Base-by-base conservation (phyloP, 2,888 invertebrate species). In the Saturnia japonica region DNA sequence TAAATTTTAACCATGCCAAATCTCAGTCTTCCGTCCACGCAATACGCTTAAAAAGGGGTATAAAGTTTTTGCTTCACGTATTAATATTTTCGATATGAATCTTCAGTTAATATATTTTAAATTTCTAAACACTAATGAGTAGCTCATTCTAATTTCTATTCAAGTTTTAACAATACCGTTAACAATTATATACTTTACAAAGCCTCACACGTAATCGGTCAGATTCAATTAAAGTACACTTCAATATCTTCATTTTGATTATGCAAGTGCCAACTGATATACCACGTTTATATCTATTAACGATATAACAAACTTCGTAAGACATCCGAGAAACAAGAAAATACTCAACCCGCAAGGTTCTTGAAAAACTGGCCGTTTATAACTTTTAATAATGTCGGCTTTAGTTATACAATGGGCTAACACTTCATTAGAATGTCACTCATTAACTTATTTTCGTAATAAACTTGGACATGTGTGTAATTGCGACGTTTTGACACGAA, bases 371-470 rank as follows among this genome's bases (percentile, higher is more conserved):
- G 68, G 71, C 8, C 57, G n/a, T 25, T 22, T 80, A 82, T 84
- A 74, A 80, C 82, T 84, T 90, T 89, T 90, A 88, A 90, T 88
- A 87, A 85, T 85, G 82, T 85, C 83, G 79, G 79, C 86, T 88
- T 85, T 89, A 91, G 88, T 91, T 91, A 88, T 85, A 91, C 89
- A 91, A 92, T 89, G 85, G 82, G 72, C 85, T 83, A 87, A 88
- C 88, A 90, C 87, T 91, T 92, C 90, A 91, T 92, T 92, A 91
- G 88, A 91, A 90, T 92, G 91, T 91, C 92, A 91, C 90, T 91
- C 91, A 91, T 75, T 78, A 79, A 66, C 57, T 80, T 82, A 81
- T 85, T 85, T 85, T 84, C 79, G 82, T 85, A 87, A 87, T 84
- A 81, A 79, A 80, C 77, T 80, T 72, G 70, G 71, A 72, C 54